Conservation (phyloP, 2,797 vertebrate genomes). For the Parauchenoglanis ngamensis region DNA sequence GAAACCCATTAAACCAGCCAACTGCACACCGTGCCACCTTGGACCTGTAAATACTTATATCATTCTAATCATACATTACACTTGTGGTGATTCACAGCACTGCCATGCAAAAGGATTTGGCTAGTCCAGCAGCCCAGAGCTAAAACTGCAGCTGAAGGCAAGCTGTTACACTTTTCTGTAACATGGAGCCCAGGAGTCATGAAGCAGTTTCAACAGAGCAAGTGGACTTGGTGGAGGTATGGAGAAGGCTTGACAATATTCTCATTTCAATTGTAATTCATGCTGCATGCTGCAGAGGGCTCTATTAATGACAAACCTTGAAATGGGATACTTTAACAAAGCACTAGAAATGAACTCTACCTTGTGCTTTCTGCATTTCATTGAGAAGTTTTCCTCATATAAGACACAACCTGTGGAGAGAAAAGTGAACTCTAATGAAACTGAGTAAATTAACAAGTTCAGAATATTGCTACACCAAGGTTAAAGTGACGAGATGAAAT, state of each 20-base stretch:
- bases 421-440: slow-evolving; percentile 34
- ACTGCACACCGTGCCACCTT: background rate
- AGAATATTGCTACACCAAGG: background rate
- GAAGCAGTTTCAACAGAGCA: background rate
- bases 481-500: background rate
- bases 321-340: background rate
- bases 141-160: background rate
- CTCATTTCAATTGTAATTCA: background rate
- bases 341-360: slow-evolving; percentile 59
- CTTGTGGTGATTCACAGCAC: background rate
- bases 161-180: background rate
- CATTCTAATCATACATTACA: background rate
- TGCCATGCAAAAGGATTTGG: background rate
- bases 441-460: background rate
- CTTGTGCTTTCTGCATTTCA: slow-evolving; percentile 84
- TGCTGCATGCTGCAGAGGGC: slow-evolving; percentile 11
- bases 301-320: background rate
- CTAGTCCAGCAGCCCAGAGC: background rate
- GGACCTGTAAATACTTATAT: background rate
- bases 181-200: background rate
- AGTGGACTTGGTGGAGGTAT: background rate
- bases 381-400: slow-evolving; percentile 79
- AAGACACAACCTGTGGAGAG: slow-evolving; percentile 73
- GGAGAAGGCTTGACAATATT: background rate
- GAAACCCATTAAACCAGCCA: background rate